A percentile compares a stretch with the other conserved stretches of the same genome.
Evolutionary conservation across 2,888 invertebrate genomes (phyloP).

Genomic region (Balanococcus diminutus): DNA sequence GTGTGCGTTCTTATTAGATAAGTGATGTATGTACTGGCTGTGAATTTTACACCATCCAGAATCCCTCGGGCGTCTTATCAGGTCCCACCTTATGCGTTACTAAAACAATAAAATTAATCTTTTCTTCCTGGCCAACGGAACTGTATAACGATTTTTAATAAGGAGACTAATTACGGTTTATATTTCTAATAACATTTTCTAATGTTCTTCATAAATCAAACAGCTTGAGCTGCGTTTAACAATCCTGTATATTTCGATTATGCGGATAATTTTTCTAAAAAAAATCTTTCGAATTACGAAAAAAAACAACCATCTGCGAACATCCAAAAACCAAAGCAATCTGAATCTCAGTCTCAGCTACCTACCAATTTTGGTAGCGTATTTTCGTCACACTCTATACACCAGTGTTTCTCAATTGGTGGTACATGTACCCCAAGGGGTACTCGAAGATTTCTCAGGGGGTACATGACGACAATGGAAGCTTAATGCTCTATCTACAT

Average conservation of each 20-base stretch:
- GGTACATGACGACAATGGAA: no score
- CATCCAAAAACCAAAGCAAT: no score
- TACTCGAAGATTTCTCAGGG: no score
- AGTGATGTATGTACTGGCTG: conserved; percentile 54
- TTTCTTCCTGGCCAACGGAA: conserved; percentile 49
- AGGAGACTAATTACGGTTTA: conserved; percentile 55
- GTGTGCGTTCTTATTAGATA: conserved; percentile 55
- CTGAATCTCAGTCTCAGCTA: no score
- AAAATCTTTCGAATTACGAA: neutral
- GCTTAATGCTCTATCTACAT: no score
- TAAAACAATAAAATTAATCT: conserved; percentile 55
- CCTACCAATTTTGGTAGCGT: neutral
- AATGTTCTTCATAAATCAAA: conserved; percentile 55
- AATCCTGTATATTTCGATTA: conserved; percentile 30
- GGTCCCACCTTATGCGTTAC: conserved; percentile 55
- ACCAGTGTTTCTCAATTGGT: no score
- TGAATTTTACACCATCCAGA: conserved; percentile 53
- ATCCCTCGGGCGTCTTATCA: conserved; percentile 52
- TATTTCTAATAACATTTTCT: conserved; percentile 55
- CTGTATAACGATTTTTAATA: conserved; percentile 55
- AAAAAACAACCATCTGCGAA: neutral
- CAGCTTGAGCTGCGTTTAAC: conserved; percentile 52
- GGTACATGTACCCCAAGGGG: no score
- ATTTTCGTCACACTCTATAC: neutral
- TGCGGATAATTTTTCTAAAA: conserved; percentile 11